phyloP scores from a whole-genome alignment of 2,113 vertebrate species.

The Chiloscyllium plagiosum region DNA sequence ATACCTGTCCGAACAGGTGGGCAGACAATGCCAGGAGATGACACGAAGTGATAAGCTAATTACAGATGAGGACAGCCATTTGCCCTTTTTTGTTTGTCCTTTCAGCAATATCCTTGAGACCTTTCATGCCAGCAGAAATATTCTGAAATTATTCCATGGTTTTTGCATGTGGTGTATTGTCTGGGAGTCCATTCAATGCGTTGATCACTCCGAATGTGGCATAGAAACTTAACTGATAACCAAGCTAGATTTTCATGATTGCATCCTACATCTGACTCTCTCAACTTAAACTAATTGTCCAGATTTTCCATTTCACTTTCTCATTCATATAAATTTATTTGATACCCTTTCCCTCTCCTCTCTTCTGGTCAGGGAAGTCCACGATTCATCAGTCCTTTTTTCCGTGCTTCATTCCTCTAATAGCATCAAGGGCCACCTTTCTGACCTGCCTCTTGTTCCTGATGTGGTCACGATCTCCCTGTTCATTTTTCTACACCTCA shows the following conservation, averaged over 20 bases:
- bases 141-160: neutral
- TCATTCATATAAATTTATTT: neutral
- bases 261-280: neutral
- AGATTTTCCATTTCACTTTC: neutral
- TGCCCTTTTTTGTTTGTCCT: neutral
- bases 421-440: neutral
- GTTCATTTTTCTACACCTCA: too few relatives aligned
- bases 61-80: neutral
- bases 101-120: neutral
- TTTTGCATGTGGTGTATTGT: neutral
- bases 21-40: neutral
- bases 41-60: neutral
- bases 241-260: neutral
- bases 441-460: neutral
- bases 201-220: neutral
- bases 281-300: neutral
- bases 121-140: neutral
- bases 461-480: too few relatives aligned
- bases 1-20: neutral
- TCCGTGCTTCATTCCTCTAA: neutral
- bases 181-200: neutral
- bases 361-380: neutral
- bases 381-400: neutral
- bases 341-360: neutral
- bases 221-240: neutral